Evolutionary conservation across 2,888 invertebrate genomes (phyloP).

Genomic region (Drosophila planitibia): DNA sequence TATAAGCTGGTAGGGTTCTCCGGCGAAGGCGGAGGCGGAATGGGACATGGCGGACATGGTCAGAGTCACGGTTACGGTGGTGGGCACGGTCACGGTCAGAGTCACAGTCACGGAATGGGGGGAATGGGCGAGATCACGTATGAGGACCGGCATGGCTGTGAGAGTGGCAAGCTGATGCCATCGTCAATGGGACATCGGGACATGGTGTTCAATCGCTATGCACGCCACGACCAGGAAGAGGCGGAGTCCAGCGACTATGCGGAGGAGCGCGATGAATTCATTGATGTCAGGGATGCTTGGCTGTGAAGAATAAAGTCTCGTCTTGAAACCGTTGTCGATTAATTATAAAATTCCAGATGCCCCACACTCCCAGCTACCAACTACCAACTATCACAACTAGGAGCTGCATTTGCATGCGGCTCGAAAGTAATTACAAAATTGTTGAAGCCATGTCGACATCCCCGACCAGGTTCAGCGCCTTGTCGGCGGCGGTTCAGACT

Average conservation of each 20-base stretch:
- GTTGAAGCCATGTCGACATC: constrained; percentile 59
- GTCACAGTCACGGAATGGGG: constrained; percentile 46
- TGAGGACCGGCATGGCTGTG: constrained; percentile 74
- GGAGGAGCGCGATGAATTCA: constrained; percentile 73
- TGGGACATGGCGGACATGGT: constrained; percentile 86
- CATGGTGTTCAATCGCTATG: constrained; percentile 83
- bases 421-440: constrained; percentile 70
- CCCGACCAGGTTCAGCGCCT: constrained; percentile 28
- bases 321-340: constrained; percentile 58
- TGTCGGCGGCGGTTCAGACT: constrained; percentile 6
- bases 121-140: constrained; percentile 74
- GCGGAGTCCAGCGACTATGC: constrained; percentile 58
- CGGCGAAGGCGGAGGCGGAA: constrained; percentile 59
- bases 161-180: constrained; percentile 68
- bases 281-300: constrained; percentile 76
- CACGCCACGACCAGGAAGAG: constrained; percentile 74
- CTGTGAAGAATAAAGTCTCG: constrained; percentile 67
- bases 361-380: not conserved
- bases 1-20: constrained; percentile 78
- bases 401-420: constrained; percentile 58
- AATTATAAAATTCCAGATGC: constrained; percentile 74
- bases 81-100: constrained; percentile 9
- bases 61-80: constrained; percentile 84
- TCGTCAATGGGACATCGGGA: constrained; percentile 64
- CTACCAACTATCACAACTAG: constrained; percentile 7